Base-by-base conservation (phyloP, 2,113 vertebrate genomes). In the Gopherus flavomarginatus region DNA sequence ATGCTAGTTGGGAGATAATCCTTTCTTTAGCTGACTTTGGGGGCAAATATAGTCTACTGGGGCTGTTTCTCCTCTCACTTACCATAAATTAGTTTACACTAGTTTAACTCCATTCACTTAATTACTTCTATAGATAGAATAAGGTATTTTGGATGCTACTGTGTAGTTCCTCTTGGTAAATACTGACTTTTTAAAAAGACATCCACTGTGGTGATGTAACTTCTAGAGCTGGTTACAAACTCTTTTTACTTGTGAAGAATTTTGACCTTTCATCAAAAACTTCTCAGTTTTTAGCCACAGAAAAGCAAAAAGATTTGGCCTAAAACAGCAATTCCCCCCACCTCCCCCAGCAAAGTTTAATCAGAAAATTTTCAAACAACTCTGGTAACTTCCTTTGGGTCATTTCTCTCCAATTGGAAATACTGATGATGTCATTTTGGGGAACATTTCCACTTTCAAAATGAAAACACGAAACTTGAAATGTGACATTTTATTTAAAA, bases 341-440 rank as follows among this genome's bases (percentile, higher is more conserved):
- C 47, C 47, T 49, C 47, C 47, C 17, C 81, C 57, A 86, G 1
- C 1, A 78, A 81, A 6, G 83, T 95, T 16, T 27, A 95, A 31
- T 79, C 49, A 13, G 87, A 88, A 83, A n/a, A 35, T 90, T 90
- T 90, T 93, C 79, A 44, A 90, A 14, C 93, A 86, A 10, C 50
- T 49, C 88, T 88, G 79, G n/a, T 80, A 92, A 17, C 6, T 91
- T 95, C 91, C 85, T 77, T 89, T 22, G 77, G 92, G 88, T 12
- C 42, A 12, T 85, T n/a, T 91, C 80, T 53, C 77, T 62, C 54
- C 22, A 5, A 29, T 49, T 72, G 10, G 38, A 89, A 90, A 87
- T 79, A 22, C 2, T 0, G 72, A 44, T 85, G 83, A 54, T 59
- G 24, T 4, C 49, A 47, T 86, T 97, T 91, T 87, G 93, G 81